Evolutionary conservation across 2,113 vertebrate genomes (phyloP), one percentile per base, ranked within the genome.

Genomic region (Barbus barbus): DNA sequence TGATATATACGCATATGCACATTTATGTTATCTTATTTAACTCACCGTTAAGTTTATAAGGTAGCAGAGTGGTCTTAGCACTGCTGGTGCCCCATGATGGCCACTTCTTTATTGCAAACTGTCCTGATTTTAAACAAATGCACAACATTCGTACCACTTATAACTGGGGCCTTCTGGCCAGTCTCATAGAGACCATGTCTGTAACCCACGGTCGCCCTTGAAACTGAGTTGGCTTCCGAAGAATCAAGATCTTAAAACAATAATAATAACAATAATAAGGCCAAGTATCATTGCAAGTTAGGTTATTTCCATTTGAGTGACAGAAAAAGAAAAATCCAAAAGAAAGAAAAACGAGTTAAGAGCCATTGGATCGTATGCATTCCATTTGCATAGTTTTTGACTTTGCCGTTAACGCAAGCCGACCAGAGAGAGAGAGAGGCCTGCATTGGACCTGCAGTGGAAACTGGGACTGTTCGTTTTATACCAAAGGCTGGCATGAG

Each of bases 91-190:
- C 96, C 96, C 91, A 81, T 90, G 92, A 92, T 95, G 93, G 93
- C 93, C 96, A 96, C 96, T 95, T 93, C 76, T 90, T 98, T 99
- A 98, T 98, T 98, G 97, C 97, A 97, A 97, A 98, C 97, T 97
- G 96, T 98, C 97, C 97, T 97, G 94, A 95, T 94, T 94, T 94
- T 96, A 97, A 98, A 98, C 97, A 96, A 99, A 99, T 99, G 98
- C 97, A 99, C 97, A 99, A 99, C 97, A 99, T 99, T 99, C 97
- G 97, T 98, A 99, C 97, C 97, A 97, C 97, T 97, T 97, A 97
- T 97, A 97, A 98, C 96, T 97, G 95, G 97, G 97, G 96, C 98
- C 97, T 94, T 96, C 96, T 96, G 95, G 96, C 92, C 96, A 96
- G 97, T 99, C 98, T 99, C 98, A 99, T 96, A 97, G 98, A 99